Evolutionary conservation across 2,888 invertebrate genomes (phyloP), one percentile per base, ranked within the genome.

Genomic region (Junonia oenone): DNA sequence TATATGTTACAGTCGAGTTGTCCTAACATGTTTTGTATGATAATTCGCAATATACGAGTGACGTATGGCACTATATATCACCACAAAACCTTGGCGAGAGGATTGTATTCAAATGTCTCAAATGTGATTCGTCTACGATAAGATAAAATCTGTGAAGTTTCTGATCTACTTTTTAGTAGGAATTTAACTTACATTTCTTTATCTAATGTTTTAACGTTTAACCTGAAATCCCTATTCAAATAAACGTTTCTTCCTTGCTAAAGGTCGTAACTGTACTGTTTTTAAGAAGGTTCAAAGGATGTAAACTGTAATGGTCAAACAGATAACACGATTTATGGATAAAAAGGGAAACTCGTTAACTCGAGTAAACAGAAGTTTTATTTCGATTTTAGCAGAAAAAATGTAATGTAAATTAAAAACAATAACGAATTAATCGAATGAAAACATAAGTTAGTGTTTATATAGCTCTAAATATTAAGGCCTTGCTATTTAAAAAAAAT

Each of bases 301-400:
- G 45, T 51, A 49, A 55, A 51, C 51, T 55, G 48, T 54, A 54
- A 57, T 57, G 54, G 54, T 43, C 14, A 48, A 49, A 48, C 51
- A 52, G 49, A 57, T 55, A 55, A 55, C 57, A 57, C 38, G 55
- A 57, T 55, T 52, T 45, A 54, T 57, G 38, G 40, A 55, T 31
- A 59, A 56, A 59, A 59, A 56, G 37, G 40, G 35, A 29, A 55
- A 45, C 51, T 49, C 49, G 58, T 55, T 48, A 56, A 58, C 31
- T 51, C 38, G 26, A 51, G 38, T 55, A 58, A 40, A 48, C 47
- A 48, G 46, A 55, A 55, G 35, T 55, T 38, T 48, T 37, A 43
- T 48, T 51, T 17, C 26, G 55, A 51, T 51, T 51, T 45, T 37
- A 55, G 45, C 51, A 50, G 45, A 35, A 51, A 45, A 55, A 58